Evolutionary conservation across 2,888 invertebrate genomes (phyloP).

Genomic region (Allolobophora icterica): DNA sequence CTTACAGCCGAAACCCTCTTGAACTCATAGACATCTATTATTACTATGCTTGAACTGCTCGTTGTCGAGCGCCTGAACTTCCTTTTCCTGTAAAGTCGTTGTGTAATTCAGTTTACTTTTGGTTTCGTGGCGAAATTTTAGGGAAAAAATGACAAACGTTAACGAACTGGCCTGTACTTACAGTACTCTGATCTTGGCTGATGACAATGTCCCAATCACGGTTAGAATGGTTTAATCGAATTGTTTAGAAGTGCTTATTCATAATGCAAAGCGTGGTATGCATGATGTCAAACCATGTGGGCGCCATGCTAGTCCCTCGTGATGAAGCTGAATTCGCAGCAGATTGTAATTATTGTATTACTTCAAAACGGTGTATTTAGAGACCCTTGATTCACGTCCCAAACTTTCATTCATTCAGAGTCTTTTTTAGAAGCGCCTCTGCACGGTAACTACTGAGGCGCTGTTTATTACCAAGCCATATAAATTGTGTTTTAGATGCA

Average conservation of each 20-base stretch:
- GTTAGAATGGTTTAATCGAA: conserved; percentile 61
- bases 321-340: background rate
- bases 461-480: too few species aligned
- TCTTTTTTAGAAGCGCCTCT: too few species aligned
- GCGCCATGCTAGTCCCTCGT: background rate
- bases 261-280: background rate
- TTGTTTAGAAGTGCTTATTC: background rate
- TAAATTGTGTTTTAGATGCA: too few species aligned
- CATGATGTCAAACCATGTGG: background rate
- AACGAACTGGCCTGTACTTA: conserved; percentile 98
- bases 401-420: too few species aligned
- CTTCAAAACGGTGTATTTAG: too few species aligned
- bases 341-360: too few species aligned
- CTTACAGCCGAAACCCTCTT: background rate
- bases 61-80: background rate
- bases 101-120: background rate
- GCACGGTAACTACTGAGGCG: too few species aligned
- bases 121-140: background rate
- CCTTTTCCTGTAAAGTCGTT: conserved; percentile 3
- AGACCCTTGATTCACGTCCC: too few species aligned
- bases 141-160: conserved; percentile 71
- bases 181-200: conserved; percentile 90
- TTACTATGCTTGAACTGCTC: too few species aligned
- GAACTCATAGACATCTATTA: too few species aligned
- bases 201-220: conserved; percentile 95